Percentiles rank a stretch among this genome's conserved stretches.
Conservation (phyloP, 2,113 vertebrate genomes). For the Austrofundulus limnaeus region DNA sequence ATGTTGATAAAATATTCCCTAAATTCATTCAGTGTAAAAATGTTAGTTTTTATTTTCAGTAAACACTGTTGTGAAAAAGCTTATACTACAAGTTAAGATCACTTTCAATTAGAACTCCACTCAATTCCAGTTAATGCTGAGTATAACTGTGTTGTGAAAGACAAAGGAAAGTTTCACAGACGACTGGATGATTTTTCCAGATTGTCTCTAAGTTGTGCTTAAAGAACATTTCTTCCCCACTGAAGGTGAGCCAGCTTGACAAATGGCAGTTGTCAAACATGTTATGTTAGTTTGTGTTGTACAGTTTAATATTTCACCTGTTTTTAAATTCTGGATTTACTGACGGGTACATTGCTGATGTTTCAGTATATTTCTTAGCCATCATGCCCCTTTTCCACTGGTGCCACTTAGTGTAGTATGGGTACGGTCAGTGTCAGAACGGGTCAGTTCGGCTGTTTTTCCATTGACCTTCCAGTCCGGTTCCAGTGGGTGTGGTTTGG, state of each 20-base stretch:
- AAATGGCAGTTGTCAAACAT: neutral
- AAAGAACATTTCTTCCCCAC: slow-evolving; percentile 48
- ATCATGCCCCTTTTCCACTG: too few species aligned
- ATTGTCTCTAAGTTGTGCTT: slow-evolving; percentile 9
- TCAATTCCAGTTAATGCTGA: neutral
- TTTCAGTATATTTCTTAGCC: slow-evolving; percentile 13
- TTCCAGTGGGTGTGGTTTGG: too few species aligned
- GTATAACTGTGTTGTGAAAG: neutral
- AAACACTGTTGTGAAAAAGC: slow-evolving; percentile 26
- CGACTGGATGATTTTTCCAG: slow-evolving; percentile 8
- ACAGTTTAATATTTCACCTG: neutral
- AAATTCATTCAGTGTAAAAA: slow-evolving; percentile 34
- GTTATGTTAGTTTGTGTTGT: neutral
- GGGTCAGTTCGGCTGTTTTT: too few species aligned
- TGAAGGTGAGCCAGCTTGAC: slow-evolving; percentile 13
- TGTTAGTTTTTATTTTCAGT: slow-evolving; percentile 11
- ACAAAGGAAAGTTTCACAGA: neutral
- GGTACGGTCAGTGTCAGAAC: too few species aligned
- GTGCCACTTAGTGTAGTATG: too few species aligned
- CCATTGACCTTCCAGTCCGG: too few species aligned
- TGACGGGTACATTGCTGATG: slow-evolving; percentile 11
- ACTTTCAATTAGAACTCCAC: slow-evolving; percentile 12
- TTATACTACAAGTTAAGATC: slow-evolving; percentile 2
- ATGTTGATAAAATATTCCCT: slow-evolving; percentile 54
- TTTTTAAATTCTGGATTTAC: neutral